Percentiles rank a stretch among this genome's conserved stretches.
phyloP scores from a whole-genome alignment of 1,140 invertebrate genomes.

The Eubasilissa regina region DNA sequence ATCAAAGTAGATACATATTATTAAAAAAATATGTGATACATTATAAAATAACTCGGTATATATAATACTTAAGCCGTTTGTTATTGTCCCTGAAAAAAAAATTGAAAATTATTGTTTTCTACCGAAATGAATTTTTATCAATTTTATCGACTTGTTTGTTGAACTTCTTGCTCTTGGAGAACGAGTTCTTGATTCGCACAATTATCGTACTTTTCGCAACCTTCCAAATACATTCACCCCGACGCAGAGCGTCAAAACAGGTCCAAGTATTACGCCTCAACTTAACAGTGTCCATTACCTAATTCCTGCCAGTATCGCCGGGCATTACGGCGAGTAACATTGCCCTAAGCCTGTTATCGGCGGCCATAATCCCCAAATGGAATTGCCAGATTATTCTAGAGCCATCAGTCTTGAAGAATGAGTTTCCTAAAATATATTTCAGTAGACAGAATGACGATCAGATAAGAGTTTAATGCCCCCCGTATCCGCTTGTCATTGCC shows the following conservation, averaged over 20 bases:
- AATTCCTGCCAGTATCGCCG: conserved; percentile 3
- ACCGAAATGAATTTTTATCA: conserved; percentile 12
- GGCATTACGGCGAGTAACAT: background rate
- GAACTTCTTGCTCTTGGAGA: conserved; percentile 4
- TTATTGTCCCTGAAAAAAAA: background rate
- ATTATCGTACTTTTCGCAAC: conserved; percentile 21
- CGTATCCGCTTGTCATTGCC: conserved; percentile 17
- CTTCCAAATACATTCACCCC: conserved; percentile 17
- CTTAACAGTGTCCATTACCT: conserved; percentile 5
- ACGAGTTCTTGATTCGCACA: conserved; percentile 29
- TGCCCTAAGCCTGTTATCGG: background rate
- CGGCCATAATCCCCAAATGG: background rate
- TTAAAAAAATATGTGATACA: too few species aligned
- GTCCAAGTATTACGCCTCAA: conserved; percentile 4
- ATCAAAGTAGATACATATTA: too few species aligned
- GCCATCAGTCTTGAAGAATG: background rate
- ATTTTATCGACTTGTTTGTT: conserved; percentile 14
- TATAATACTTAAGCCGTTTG: too few species aligned
- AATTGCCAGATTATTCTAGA: background rate
- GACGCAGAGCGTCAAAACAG: background rate
- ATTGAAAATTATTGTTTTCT: background rate
- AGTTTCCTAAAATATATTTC: background rate
- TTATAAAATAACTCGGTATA: too few species aligned
- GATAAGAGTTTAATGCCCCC: conserved; percentile 7
- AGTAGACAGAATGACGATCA: background rate